Conservation (phyloP, 2,797 vertebrate species). For the Cetoscarus ocellatus region DNA sequence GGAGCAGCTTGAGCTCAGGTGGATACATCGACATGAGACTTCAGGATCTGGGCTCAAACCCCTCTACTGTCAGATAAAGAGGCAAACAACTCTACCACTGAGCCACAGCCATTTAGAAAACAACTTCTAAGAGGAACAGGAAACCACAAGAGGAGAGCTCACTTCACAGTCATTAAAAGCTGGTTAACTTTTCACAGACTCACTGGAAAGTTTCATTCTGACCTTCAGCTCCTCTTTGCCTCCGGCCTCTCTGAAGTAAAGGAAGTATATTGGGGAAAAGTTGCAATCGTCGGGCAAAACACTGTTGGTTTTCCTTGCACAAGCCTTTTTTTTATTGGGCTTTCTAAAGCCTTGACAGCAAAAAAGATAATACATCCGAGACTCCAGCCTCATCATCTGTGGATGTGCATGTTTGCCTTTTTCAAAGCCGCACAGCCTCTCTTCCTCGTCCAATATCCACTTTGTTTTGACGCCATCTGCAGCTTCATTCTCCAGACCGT, state of each 20-base stretch:
- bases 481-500: slow-evolving; percentile 19
- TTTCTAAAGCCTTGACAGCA: slow-evolving; percentile 3
- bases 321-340: background rate
- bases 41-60: no score
- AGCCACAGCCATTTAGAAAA: no score
- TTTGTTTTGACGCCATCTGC: slow-evolving; percentile 8
- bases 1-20: no score
- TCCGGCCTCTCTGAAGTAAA: slow-evolving; percentile 1
- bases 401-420: slow-evolving; percentile 4
- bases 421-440: slow-evolving; percentile 15
- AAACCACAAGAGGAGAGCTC: slow-evolving; percentile 15
- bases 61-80: no score
- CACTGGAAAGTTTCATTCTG: slow-evolving; percentile 23
- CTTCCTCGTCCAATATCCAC: slow-evolving; percentile 28
- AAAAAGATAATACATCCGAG: background rate
- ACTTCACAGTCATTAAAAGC: background rate
- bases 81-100: no score
- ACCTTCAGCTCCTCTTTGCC: slow-evolving; percentile 3
- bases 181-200: background rate
- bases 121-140: slow-evolving; percentile 15
- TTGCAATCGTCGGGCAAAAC: background rate
- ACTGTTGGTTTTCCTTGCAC: slow-evolving; percentile 7
- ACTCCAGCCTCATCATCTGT: slow-evolving; percentile 12
- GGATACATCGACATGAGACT: no score
- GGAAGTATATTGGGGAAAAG: slow-evolving; percentile 15